phyloP scores from a whole-genome alignment of 2,888 invertebrate genomes.

The Baronia brevicornis region DNA sequence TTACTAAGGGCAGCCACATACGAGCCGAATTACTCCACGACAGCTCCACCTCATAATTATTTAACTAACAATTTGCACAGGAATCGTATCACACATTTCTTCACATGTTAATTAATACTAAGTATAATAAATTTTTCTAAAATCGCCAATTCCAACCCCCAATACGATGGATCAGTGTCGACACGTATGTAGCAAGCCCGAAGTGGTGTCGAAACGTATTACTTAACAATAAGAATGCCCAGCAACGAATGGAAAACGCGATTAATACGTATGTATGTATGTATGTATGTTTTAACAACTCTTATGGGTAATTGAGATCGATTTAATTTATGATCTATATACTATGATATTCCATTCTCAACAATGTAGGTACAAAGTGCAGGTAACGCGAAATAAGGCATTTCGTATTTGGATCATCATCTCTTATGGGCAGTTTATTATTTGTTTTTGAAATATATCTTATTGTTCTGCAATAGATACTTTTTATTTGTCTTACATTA shows the following conservation, averaged over 20 bases:
- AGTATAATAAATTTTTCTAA: too few species aligned
- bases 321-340: constrained; percentile 62
- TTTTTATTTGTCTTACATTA: constrained; percentile 17
- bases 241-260: constrained; percentile 35
- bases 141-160: too few species aligned
- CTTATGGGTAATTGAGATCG: constrained; percentile 72
- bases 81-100: too few species aligned
- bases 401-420: constrained; percentile 41
- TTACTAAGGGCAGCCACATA: constrained; percentile 17
- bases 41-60: too few species aligned
- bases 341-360: constrained; percentile 56
- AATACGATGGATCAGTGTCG: too few species aligned
- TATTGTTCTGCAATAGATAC: constrained; percentile 20
- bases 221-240: constrained; percentile 31
- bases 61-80: too few species aligned
- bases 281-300: constrained; percentile 51
- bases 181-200: too few species aligned
- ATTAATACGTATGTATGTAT: too few species aligned
- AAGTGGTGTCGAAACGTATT: constrained; percentile 20
- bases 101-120: too few species aligned
- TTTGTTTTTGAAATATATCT: constrained; percentile 21
- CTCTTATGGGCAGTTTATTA: constrained; percentile 38
- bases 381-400: constrained; percentile 74
- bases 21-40: too few species aligned
- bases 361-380: constrained; percentile 64